Evolutionary conservation across 35 echinoderm and acorn worm genomes (phyloP), one percentile per base, ranked within the genome.

Genomic region (Apostichopus parvimensis): DNA sequence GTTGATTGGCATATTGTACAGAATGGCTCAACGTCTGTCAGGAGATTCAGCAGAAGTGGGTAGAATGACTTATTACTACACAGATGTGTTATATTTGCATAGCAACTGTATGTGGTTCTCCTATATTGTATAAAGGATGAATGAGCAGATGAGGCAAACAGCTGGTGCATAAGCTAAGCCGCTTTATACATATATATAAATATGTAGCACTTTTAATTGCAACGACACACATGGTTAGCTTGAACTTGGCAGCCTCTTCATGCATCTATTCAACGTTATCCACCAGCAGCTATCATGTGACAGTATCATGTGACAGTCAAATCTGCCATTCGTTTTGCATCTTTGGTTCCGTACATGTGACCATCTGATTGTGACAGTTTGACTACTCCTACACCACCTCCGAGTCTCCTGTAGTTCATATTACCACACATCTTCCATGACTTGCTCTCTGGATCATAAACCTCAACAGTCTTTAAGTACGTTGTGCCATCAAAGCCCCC

Each of bases 401-500:
- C 97, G 26, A 99, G 80, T 93, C 97, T 78, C 54, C 97, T 84
- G 86, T 96, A 99, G 90, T 99, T 99, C 97, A 99, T 99, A 79
- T 87, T 95, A 53, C 97, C 97, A 88, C 95, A 99, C 97, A 99
- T 99, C 22, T 92, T 91, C 97, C 97, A 99, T 14, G 94, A 99
- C 71, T 99, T 99, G 28, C 93, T 96, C 53, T 99, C 97, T 1
- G 94, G 95, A 73, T 99, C 97, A 61, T 99, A 99, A 11, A 99
- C 95, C 86, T 99, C 97, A 5, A 99, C 97, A 12, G 97, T 99
- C 85, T 99, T 99, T 15, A 99, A 84, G 79, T 99, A 99, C 5
- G 97, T 99, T 22, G 97, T 99, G 60, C 97, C 97, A 71, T 99
- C 97, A 86, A 99, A 99, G 9, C 97, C 97, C 9, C 97, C 97